These are phyloP conservation scores for Desmodus rotundus DNA, from an alignment of 2,113 vertebrate genomes.

Conservation along the genomic window DNA sequence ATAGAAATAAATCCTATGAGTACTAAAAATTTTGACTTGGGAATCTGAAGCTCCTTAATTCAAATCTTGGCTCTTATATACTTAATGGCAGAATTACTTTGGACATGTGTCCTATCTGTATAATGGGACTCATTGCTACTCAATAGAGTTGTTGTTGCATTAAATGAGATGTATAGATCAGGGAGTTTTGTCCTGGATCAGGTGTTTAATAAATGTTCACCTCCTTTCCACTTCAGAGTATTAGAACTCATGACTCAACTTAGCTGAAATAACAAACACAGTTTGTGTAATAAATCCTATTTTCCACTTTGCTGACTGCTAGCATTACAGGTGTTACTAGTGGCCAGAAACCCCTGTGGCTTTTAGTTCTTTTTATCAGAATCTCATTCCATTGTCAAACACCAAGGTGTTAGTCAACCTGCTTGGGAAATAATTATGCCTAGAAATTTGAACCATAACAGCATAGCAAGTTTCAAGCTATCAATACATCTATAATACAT, in stretches of 20 bases:
- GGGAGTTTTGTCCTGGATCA: neutral
- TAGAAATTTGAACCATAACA: neutral
- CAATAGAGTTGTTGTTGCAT: neutral
- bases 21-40: neutral
- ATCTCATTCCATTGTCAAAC: neutral
- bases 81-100: conserved; percentile 14
- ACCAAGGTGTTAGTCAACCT: neutral
- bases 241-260: neutral
- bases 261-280: neutral
- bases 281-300: neutral
- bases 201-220: conserved; percentile 12
- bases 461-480: neutral
- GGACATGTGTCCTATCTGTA: neutral
- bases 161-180: conserved; percentile 19
- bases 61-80: neutral
- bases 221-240: neutral
- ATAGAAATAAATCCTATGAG: neutral
- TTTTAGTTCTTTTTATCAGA: conserved; percentile 59
- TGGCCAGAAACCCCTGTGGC: neutral
- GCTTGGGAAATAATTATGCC: neutral
- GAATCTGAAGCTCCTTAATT: neutral
- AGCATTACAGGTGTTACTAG: conserved; percentile 9
- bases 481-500: neutral
- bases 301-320: conserved; percentile 35
- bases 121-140: conserved; percentile 6